phyloP scores from a whole-genome alignment of 2,113 vertebrate genomes.

The Thermophis baileyi region DNA sequence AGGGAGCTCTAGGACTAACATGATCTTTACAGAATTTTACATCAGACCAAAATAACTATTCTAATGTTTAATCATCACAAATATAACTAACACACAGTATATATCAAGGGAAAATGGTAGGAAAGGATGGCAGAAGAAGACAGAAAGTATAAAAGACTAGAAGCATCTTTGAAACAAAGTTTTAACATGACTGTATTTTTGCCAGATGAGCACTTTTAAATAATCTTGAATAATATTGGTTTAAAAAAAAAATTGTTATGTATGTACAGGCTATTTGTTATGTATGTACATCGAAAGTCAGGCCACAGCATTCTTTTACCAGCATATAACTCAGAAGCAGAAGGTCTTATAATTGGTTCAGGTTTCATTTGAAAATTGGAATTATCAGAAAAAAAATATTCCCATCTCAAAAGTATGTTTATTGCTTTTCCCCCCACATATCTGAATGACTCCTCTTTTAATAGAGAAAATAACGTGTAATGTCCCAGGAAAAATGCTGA shows the following conservation, averaged over 20 bases:
- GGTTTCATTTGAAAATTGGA: not conserved
- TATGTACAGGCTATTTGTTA: not conserved
- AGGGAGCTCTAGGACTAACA: constrained; percentile 63
- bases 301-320: not conserved
- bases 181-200: not conserved
- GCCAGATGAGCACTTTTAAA: not conserved
- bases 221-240: not conserved
- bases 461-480: not conserved
- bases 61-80: not conserved
- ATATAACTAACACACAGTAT: not conserved
- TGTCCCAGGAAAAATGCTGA: not conserved
- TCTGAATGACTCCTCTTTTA: not conserved
- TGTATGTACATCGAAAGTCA: not conserved
- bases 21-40: constrained; percentile 24
- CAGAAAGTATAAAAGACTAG: not conserved
- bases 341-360: not conserved
- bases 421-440: not conserved
- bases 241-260: not conserved
- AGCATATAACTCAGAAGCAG: not conserved
- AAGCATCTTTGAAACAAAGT: not conserved
- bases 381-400: not conserved
- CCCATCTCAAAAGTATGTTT: no score
- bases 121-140: not conserved
- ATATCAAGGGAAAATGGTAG: not conserved
- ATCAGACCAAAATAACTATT: not conserved